These are phyloP conservation scores for Hedya salicella DNA, from an alignment of 2,888 invertebrate genomes.

Conservation along the genomic window DNA sequence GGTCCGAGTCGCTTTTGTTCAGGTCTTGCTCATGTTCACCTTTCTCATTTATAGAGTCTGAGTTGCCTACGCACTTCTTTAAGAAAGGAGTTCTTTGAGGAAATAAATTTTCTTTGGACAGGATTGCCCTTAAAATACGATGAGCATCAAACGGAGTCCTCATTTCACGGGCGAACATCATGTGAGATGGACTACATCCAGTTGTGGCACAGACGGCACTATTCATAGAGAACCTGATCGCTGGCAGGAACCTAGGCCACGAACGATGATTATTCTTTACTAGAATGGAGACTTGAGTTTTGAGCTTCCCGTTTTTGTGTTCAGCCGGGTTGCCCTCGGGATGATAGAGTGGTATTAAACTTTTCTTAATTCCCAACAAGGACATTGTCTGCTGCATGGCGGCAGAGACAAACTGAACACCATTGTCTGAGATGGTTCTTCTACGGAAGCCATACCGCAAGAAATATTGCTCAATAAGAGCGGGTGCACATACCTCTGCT, in stretches of 20 bases:
- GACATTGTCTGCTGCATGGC: constrained; percentile 49
- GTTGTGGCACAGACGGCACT: no score
- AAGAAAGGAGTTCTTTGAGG: constrained; percentile 45
- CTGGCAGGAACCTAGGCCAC: constrained; percentile 50
- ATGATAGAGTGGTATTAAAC: constrained; percentile 55
- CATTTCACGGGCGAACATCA: constrained; percentile 53
- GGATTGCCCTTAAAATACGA: constrained; percentile 39
- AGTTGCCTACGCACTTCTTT: constrained; percentile 21
- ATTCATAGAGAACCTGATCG: constrained; percentile 52
- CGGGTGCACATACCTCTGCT: constrained; percentile 44
- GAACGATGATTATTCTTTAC: constrained; percentile 48
- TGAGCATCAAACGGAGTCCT: constrained; percentile 45
- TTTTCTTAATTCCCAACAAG: constrained; percentile 46
- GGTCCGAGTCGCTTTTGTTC: constrained; percentile 1
- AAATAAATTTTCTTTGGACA: constrained; percentile 44
- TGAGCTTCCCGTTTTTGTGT: constrained; percentile 55
- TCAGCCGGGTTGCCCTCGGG: constrained; percentile 59
- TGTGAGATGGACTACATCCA: constrained; percentile 49
- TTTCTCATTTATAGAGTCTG: constrained; percentile 15
- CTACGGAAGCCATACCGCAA: constrained; percentile 49
- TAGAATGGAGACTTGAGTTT: constrained; percentile 51
- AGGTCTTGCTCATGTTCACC: constrained; percentile 1
- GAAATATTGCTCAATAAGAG: constrained; percentile 47
- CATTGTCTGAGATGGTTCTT: constrained; percentile 49
- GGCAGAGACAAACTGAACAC: constrained; percentile 49